These are phyloP conservation scores for Spinibarbus caldwelli DNA, from an alignment of 2,797 vertebrate genomes.

Conservation along the genomic window DNA sequence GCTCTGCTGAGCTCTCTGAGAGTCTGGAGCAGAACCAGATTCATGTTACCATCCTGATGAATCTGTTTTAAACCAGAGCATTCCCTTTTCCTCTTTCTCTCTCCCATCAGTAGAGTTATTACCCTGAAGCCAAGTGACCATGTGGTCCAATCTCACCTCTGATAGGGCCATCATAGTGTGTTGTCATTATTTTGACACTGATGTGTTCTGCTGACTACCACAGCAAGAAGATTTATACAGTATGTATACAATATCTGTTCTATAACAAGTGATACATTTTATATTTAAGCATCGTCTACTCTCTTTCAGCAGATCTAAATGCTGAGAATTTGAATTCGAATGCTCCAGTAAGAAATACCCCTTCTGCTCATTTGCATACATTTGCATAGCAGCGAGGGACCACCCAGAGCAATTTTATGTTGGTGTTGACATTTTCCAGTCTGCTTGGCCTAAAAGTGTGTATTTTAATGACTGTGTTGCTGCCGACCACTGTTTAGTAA, in stretches of 20 bases:
- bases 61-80: neutral
- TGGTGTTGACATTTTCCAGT: constrained; percentile 48
- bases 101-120: neutral
- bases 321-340: neutral
- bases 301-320: neutral
- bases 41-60: neutral
- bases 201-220: constrained; percentile 9
- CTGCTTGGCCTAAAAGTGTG: neutral
- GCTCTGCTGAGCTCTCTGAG: constrained; percentile 4
- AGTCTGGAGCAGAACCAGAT: constrained; percentile 1
- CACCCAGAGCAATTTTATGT: constrained; percentile 29
- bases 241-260: neutral
- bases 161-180: neutral
- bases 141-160: neutral
- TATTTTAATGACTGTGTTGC: constrained; percentile 30
- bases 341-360: constrained; percentile 11
- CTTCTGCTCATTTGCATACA: constrained; percentile 34
- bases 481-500: constrained; percentile 17
- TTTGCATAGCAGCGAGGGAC: constrained; percentile 41
- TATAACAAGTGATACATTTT: neutral
- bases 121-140: neutral
- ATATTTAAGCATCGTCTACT: neutral
- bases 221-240: neutral
- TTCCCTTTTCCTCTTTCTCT: neutral
- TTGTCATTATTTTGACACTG: constrained; percentile 19